Evolutionary conservation across 2,888 invertebrate genomes (phyloP).

Genomic region (Mesoligia furuncula): DNA sequence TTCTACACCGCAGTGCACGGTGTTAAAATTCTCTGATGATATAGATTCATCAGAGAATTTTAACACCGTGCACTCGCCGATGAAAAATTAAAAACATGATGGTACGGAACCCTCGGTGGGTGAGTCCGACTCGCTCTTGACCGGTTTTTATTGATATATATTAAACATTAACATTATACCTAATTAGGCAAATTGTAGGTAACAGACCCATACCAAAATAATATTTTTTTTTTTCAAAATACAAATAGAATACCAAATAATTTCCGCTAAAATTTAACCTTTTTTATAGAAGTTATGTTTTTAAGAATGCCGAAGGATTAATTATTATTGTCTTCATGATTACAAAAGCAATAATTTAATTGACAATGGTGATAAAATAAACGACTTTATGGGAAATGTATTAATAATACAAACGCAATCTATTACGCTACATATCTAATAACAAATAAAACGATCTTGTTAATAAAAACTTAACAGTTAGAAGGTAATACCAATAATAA

Average conservation of each 20-base stretch:
- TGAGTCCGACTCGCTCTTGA: too few species aligned
- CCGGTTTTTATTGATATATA: background rate
- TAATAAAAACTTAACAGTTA: background rate
- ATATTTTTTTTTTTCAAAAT: too few species aligned
- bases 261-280: too few species aligned
- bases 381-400: background rate
- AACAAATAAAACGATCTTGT: background rate
- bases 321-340: background rate
- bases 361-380: conserved; percentile 4
- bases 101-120: too few species aligned
- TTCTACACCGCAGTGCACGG: too few species aligned
- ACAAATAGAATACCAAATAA: too few species aligned
- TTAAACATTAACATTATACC: background rate
- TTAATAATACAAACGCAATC: background rate
- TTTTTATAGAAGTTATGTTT: background rate
- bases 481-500: background rate
- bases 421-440: conserved; percentile 7
- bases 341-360: background rate
- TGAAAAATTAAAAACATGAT: too few species aligned
- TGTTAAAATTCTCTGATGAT: too few species aligned
- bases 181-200: background rate
- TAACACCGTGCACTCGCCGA: too few species aligned
- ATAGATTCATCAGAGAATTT: too few species aligned
- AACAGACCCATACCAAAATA: background rate
- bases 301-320: too few species aligned